A percentile compares a stretch with the other conserved stretches of the same genome.
phyloP scores from a whole-genome alignment of 2,888 invertebrate genomes.

The Branchinecta sandiegonensis region DNA sequence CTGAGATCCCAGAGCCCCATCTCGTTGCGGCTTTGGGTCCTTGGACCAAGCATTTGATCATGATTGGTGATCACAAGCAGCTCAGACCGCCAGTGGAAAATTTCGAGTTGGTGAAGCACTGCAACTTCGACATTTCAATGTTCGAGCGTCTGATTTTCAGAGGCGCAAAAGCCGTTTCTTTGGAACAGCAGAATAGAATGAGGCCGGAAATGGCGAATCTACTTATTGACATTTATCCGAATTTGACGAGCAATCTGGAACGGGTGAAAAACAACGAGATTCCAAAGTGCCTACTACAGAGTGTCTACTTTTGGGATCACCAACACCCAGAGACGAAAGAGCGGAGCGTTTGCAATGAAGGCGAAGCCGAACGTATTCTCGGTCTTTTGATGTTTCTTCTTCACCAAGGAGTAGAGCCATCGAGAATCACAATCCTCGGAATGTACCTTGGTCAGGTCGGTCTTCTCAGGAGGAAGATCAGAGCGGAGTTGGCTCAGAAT shows the following conservation, averaged over 20 bases:
- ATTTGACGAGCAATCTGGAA: conserved; percentile 29
- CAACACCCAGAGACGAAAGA: neutral
- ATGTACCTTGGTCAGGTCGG: conserved; percentile 13
- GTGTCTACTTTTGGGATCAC: conserved; percentile 17
- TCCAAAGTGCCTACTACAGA: conserved; percentile 13
- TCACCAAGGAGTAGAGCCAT: neutral
- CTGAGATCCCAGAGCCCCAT: conserved; percentile 41
- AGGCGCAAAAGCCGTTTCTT: conserved; percentile 34
- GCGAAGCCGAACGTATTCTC: conserved; percentile 16
- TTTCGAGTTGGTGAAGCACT: conserved; percentile 36
- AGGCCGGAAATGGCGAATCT: conserved; percentile 38
- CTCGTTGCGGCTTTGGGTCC: conserved; percentile 36
- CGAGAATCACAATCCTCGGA: conserved; percentile 17
- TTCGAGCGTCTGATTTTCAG: conserved; percentile 42
- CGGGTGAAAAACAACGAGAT: neutral
- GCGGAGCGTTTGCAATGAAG: conserved; percentile 15
- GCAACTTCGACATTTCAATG: conserved; percentile 39
- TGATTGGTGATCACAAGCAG: conserved; percentile 39
- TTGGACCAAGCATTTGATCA: conserved; percentile 30
- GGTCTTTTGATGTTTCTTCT: conserved; percentile 12
- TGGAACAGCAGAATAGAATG: conserved; percentile 41
- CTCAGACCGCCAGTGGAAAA: conserved; percentile 39
- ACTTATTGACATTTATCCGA: conserved; percentile 34
- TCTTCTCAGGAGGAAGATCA: conserved; percentile 4
- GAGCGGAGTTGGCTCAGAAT: neutral